Evolutionary conservation across 2,113 vertebrate species (phyloP), one percentile per base, ranked within the genome.

Genomic region (Theristicus caerulescens): DNA sequence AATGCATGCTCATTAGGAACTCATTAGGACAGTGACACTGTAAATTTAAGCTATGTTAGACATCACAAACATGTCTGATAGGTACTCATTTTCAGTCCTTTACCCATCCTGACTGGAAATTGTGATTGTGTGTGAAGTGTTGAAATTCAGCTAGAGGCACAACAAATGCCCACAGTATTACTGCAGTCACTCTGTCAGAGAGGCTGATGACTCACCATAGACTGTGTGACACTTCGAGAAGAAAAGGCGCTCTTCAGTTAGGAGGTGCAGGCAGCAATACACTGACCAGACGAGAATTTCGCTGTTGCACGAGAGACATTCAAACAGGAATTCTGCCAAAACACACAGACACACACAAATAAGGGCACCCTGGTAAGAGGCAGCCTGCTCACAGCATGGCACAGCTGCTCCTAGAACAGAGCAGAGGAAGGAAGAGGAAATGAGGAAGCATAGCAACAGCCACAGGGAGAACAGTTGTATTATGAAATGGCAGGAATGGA

Each of bases 191-290:
- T 67, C 74, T 95, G 87, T 69, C 82, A 82, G 83, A 57, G 72
- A 74, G 72, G 82, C 0, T 69, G 62, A 58, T 82, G 71, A 97
- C 99, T 98, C 93, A 99, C 99, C 99, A n/a, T 99, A 99, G 49
- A 99, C 98, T 0, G 99, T 98, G 97, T 99, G 99, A 94, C 99
- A 99, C 97, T 99, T 99, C 3, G 99, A 99, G 97, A 99, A 99
- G 97, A 99, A 99, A 82, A 99, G 98, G 1, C 97, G 97, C 55
- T 99, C 99, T 86, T 99, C 98, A 12, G 98, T 98, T 74, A 99
- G 97, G 36, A 99, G 98, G 16, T 99, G 96, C 97, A 99, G 95
- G 93, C 99, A 99, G 94, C 96, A 98, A 95, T 99, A 99, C 92
- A 98, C 95, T 15, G 98, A 98, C 99, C 99, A 99, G 97, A 99